Percentiles rank a stretch among this genome's conserved stretches.
Evolutionary conservation across 2,797 vertebrate species (phyloP).

Genomic region (Halcyon leucocephala): DNA sequence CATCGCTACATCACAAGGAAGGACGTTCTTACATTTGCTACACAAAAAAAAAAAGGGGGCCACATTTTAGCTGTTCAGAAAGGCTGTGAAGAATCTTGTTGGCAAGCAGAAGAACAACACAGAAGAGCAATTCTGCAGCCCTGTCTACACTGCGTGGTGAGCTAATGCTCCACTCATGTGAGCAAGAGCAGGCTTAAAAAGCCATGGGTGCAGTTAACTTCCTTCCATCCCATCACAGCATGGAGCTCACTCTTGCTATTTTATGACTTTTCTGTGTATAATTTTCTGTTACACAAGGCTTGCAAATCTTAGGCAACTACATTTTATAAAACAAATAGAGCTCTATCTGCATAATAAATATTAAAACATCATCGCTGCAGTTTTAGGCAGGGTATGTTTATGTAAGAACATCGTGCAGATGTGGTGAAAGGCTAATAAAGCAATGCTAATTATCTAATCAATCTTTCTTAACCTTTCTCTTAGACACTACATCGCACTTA

Average conservation of each 20-base stretch:
- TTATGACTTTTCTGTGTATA: background rate
- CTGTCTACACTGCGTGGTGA: background rate
- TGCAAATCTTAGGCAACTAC: background rate
- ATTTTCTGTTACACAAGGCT: background rate
- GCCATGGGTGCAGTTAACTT: rapidly evolving
- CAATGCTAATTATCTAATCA: conserved; percentile 62
- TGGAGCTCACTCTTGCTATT: background rate
- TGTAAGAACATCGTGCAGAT: conserved; percentile 42
- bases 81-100: background rate
- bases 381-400: conserved; percentile 41
- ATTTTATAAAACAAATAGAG: background rate
- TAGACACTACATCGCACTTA: conserved; percentile 7
- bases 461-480: conserved; percentile 75
- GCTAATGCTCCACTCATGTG: rapidly evolving
- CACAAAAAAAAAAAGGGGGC: background rate
- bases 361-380: conserved; percentile 19
- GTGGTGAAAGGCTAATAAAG: conserved; percentile 62
- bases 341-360: conserved; percentile 39
- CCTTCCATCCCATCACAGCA: background rate
- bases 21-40: background rate
- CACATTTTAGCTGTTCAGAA: background rate
- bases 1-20: background rate
- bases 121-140: background rate
- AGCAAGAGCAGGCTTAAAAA: background rate
- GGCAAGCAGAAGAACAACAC: background rate